Evolutionary conservation across 2,797 vertebrate genomes (phyloP).

Genomic region (Neoniphon sammara): DNA sequence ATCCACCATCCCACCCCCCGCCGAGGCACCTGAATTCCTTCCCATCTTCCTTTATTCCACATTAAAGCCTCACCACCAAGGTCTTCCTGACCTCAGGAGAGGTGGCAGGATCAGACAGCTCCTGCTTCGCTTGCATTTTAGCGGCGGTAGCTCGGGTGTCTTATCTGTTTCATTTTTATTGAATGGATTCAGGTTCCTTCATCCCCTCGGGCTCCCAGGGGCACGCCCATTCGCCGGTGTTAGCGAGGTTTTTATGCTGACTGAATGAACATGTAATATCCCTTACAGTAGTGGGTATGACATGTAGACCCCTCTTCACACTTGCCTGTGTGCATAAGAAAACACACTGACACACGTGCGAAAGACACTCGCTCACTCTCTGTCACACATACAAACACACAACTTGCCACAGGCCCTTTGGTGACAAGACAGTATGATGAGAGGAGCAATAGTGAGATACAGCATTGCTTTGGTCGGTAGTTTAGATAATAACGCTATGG

Average conservation of each 20-base stretch:
- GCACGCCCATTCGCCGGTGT: constrained; percentile 63
- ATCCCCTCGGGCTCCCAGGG: constrained; percentile 58
- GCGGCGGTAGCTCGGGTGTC: constrained; percentile 54
- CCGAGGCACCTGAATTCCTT: constrained; percentile 50
- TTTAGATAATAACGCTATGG: constrained; percentile 63
- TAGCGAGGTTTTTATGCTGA: constrained; percentile 75
- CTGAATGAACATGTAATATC: constrained; percentile 73
- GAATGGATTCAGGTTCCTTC: constrained; percentile 77
- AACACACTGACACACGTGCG: constrained; percentile 42
- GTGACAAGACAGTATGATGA: constrained; percentile 61
- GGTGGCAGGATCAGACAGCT: constrained; percentile 70
- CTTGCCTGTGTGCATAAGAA: constrained; percentile 50
- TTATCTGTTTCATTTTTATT: constrained; percentile 81
- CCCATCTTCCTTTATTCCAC: constrained; percentile 64
- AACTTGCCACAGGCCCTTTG: constrained; percentile 51
- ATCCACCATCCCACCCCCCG: constrained; percentile 22
- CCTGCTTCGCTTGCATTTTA: constrained; percentile 80
- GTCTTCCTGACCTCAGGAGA: constrained; percentile 78
- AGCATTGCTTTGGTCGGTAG: constrained; percentile 50
- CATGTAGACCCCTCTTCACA: constrained; percentile 54
- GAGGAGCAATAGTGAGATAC: constrained; percentile 49
- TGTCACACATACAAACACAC: constrained; percentile 21
- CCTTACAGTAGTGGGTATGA: constrained; percentile 53
- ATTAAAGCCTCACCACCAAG: constrained; percentile 77
- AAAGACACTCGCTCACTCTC: constrained; percentile 20